Conservation (phyloP, 2,888 invertebrate species). For the Clepsis dumicolana region DNA sequence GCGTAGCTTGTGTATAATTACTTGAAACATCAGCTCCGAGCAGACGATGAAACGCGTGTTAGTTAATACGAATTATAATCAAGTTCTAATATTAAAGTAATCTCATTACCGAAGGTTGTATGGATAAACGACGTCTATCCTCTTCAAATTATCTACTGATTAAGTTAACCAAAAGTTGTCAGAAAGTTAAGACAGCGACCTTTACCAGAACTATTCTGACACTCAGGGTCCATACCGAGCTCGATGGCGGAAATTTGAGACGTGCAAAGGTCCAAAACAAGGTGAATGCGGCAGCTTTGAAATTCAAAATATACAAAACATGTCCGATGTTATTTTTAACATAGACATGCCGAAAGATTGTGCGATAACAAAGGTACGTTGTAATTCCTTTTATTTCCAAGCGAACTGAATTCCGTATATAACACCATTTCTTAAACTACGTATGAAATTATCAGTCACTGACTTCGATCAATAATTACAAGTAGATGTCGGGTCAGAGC, state of each 20-base stretch:
- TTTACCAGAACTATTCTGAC: conserved; percentile 35
- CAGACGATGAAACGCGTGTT: background rate
- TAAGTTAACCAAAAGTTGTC: conserved; percentile 36
- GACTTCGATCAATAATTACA: no score
- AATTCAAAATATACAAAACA: conserved; percentile 62
- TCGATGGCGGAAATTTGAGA: conserved; percentile 59
- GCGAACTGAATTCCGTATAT: background rate
- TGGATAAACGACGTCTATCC: conserved; percentile 38
- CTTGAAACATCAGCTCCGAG: conserved; percentile 20
- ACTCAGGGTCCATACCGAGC: conserved; percentile 67
- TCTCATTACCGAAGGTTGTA: conserved; percentile 27
- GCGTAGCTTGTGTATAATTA: conserved; percentile 25
- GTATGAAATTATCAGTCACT: background rate
- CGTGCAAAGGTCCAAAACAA: conserved; percentile 74
- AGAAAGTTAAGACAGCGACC: conserved; percentile 30
- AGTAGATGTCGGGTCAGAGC: no score
- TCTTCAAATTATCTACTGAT: conserved; percentile 39
- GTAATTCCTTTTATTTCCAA: background rate
- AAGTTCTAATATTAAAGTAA: conserved; percentile 15
- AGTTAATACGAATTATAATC: conserved; percentile 18
- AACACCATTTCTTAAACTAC: background rate
- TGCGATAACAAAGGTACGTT: conserved; percentile 63
- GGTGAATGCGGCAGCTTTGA: conserved; percentile 63
- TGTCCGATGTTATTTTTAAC: conserved; percentile 65
- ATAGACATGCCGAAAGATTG: conserved; percentile 68